A percentile compares a stretch with the other conserved stretches of the same genome.
phyloP scores from a whole-genome alignment of 2,888 invertebrate species.

The Sympetrum striolatum region DNA sequence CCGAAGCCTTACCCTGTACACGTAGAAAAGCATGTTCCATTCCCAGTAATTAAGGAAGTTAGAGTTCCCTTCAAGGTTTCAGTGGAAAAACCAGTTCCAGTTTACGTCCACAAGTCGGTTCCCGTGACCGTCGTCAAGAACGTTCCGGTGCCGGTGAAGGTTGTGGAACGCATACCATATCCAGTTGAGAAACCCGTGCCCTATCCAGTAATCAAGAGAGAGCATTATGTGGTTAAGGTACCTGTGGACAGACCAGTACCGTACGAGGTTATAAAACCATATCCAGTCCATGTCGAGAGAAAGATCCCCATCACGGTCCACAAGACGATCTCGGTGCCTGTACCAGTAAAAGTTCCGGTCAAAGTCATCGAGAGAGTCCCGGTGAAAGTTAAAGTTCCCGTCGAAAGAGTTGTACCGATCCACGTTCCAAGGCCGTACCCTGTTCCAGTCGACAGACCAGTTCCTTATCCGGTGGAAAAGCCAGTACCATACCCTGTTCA shows the following conservation, averaged over 20 bases:
- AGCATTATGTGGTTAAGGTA: neutral
- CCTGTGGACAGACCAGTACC: neutral
- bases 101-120: neutral
- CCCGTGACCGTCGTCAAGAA: neutral
- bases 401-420: neutral
- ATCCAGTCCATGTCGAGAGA: constrained; percentile 1
- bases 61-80: neutral
- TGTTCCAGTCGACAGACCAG: neutral
- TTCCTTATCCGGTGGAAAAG: neutral
- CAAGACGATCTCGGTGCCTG: neutral
- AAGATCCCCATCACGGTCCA: neutral
- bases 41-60: neutral
- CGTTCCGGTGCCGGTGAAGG: neutral
- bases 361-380: neutral
- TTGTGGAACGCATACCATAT: neutral
- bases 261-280: neutral
- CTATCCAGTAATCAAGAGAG: neutral
- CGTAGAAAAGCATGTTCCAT: neutral
- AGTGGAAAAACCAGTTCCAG: neutral
- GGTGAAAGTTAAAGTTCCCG: neutral
- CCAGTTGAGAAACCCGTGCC: neutral
- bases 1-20: constrained; percentile 4
- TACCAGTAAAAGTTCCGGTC: neutral
- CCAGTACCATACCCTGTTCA: neutral
- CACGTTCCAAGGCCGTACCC: neutral